Conservation (phyloP, 2,113 vertebrate genomes). For the Syrmaticus mikado region DNA sequence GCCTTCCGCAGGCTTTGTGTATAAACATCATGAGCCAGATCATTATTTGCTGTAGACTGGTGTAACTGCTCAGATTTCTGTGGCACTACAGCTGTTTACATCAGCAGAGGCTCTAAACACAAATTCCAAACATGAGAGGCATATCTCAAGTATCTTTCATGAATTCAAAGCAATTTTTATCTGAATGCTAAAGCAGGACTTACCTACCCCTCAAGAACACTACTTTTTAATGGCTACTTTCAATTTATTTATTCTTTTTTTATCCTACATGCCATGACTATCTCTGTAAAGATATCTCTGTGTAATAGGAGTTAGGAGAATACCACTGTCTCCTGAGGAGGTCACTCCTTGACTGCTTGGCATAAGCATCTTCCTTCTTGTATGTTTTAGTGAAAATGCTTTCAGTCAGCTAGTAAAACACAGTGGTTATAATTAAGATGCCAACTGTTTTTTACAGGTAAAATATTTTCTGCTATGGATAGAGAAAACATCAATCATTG, state of each 20-base stretch:
- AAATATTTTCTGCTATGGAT: constrained; percentile 1
- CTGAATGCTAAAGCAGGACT: neutral
- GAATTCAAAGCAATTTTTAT: neutral
- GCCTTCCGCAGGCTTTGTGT: neutral
- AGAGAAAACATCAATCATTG: neutral
- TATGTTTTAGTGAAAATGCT: neutral
- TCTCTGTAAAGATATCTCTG: neutral
- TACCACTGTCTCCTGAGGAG: constrained; percentile 43
- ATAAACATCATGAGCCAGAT: neutral
- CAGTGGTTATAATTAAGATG: neutral
- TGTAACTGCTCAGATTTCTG: neutral
- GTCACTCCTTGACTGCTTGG: constrained; percentile 37
- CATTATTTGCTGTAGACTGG: neutral
- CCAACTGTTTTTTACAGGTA: neutral
- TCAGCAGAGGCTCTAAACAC: neutral
- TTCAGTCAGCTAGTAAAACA: neutral
- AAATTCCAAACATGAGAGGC: neutral
- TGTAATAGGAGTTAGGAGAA: neutral
- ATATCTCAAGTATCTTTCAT: neutral
- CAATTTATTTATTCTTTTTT: neutral
- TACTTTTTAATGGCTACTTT: neutral
- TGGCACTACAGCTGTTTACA: neutral
- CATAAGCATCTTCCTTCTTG: neutral
- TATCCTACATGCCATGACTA: neutral
- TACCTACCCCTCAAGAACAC: neutral